phyloP scores from a whole-genome alignment of 2,888 invertebrate species.

The Xylota segnis region DNA sequence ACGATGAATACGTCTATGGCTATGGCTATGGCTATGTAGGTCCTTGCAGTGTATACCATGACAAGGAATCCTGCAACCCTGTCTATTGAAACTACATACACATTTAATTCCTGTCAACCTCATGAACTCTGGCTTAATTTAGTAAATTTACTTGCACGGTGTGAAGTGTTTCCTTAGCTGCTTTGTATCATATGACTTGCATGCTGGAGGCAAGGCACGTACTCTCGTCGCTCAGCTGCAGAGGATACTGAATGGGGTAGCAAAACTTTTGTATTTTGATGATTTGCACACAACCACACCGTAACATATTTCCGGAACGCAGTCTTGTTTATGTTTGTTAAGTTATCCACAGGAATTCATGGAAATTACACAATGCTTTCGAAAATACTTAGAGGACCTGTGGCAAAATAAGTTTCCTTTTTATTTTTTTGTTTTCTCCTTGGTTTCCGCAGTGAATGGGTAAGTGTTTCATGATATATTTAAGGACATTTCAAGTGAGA shows the following conservation, averaged over 20 bases:
- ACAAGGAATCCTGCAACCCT: slow-evolving; percentile 15
- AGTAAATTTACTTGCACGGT: slow-evolving; percentile 66
- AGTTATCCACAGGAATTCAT: slow-evolving; percentile 47
- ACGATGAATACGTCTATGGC: background rate
- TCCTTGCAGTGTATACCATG: background rate
- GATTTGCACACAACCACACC: slow-evolving; percentile 54
- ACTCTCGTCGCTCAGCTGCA: slow-evolving; percentile 38
- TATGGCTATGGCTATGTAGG: background rate
- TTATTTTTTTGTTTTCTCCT: no score
- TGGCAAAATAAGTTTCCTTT: slow-evolving; percentile 14
- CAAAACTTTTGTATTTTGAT: slow-evolving; percentile 70
- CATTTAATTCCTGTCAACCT: slow-evolving; percentile 70
- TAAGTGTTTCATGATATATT: background rate
- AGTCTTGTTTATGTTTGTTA: slow-evolving; percentile 53
- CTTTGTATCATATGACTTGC: slow-evolving; percentile 53
- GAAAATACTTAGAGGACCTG: background rate
- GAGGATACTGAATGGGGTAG: slow-evolving; percentile 38
- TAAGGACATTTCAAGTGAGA: background rate
- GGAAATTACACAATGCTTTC: slow-evolving; percentile 22
- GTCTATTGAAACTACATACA: slow-evolving; percentile 25
- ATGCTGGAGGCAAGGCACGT: slow-evolving; percentile 71
- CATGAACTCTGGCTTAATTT: slow-evolving; percentile 72
- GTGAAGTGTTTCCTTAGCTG: slow-evolving; percentile 69
- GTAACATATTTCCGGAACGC: slow-evolving; percentile 61
- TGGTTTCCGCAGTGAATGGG: slow-evolving; percentile 1